A percentile compares a stretch with the other conserved stretches of the same genome.
Evolutionary conservation across 2,797 vertebrate species (phyloP).

Genomic region (Hoplostethus mediterraneus): DNA sequence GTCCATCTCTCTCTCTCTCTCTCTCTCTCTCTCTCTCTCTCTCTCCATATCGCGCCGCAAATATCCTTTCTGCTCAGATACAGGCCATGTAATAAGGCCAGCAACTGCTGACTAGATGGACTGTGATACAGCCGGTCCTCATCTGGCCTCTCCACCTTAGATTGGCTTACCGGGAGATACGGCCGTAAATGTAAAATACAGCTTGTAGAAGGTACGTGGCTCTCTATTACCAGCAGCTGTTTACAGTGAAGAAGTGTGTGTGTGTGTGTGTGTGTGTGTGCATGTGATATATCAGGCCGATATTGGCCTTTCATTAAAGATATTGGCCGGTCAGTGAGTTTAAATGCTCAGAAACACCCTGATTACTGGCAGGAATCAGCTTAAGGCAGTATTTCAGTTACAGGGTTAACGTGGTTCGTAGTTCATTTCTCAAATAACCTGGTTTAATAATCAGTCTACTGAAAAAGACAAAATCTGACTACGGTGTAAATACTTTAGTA

Average conservation of each 20-base stretch:
- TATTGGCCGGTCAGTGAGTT: constrained; percentile 15
- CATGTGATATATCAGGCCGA: constrained; percentile 42
- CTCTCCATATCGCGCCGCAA: constrained; percentile 66
- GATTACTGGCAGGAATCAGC: too few relatives aligned
- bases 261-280: constrained; percentile 32
- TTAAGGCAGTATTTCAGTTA: too few relatives aligned
- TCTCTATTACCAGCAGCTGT: constrained; percentile 59
- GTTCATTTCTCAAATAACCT: too few relatives aligned
- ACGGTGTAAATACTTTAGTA: too few relatives aligned
- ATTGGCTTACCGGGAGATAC: constrained; percentile 59
- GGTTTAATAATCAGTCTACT: too few relatives aligned
- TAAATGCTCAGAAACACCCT: too few relatives aligned
- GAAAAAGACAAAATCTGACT: too few relatives aligned
- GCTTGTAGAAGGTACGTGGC: constrained; percentile 45
- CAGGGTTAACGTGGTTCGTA: too few relatives aligned
- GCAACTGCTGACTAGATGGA: constrained; percentile 66
- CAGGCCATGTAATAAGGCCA: constrained; percentile 56
- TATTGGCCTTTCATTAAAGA: constrained; percentile 45
- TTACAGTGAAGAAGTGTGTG: constrained; percentile 44
- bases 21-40: constrained; percentile 67
- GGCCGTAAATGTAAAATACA: constrained; percentile 76
- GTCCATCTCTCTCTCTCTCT: constrained; percentile 29
- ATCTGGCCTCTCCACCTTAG: constrained; percentile 55
- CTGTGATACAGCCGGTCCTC: constrained; percentile 58
- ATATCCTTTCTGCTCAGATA: constrained; percentile 79